These are phyloP conservation scores for Agriopis marginaria DNA, from an alignment of 2,888 invertebrate species.

Conservation along the genomic window DNA sequence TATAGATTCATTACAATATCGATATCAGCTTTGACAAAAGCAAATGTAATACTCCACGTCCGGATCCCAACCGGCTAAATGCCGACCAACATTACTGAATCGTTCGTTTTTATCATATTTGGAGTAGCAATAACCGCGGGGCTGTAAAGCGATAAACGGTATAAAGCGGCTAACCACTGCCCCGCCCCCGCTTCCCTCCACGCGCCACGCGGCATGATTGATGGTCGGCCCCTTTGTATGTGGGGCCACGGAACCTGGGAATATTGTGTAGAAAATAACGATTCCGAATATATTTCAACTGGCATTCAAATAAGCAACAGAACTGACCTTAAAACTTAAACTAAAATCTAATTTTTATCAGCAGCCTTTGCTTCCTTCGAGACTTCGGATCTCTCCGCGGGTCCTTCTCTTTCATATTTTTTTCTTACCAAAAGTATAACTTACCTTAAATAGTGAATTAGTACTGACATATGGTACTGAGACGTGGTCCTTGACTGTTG, in stretches of 20 bases:
- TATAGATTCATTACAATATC: not conserved
- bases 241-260: constrained; percentile 31
- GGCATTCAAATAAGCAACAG: too few relatives aligned
- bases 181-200: constrained; percentile 1
- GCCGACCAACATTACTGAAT: constrained; percentile 20
- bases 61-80: constrained; percentile 10
- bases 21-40: constrained; percentile 2
- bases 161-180: constrained; percentile 33
- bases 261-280: not conserved
- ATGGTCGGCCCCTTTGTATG: constrained; percentile 40
- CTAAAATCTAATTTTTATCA: too few relatives aligned
- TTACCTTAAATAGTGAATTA: too few relatives aligned
- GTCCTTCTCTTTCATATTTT: too few relatives aligned
- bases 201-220: constrained; percentile 38
- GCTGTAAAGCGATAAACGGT: constrained; percentile 40
- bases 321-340: too few relatives aligned
- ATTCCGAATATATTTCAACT: not conserved
- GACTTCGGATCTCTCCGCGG: too few relatives aligned
- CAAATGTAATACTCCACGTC: constrained; percentile 8
- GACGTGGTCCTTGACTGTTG: too few relatives aligned
- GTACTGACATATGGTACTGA: too few relatives aligned
- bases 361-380: too few relatives aligned
- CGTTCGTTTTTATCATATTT: constrained; percentile 30
- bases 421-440: too few relatives aligned
- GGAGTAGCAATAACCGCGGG: constrained; percentile 32